Evolutionary conservation across 2,113 vertebrate species (phyloP).

Genomic region (Clinocottus analis): DNA sequence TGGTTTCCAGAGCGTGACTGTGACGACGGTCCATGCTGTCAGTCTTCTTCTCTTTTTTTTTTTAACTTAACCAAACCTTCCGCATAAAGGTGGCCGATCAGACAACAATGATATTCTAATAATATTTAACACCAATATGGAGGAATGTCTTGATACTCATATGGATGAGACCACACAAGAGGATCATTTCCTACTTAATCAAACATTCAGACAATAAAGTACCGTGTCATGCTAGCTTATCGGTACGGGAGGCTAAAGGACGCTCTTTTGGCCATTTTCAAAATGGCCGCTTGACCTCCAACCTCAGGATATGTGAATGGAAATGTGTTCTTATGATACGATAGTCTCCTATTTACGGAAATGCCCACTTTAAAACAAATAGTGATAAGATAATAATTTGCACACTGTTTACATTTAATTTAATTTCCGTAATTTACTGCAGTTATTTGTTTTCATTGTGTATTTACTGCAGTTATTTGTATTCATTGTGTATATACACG

Average conservation of each 20-base stretch:
- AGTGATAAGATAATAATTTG: too few species aligned
- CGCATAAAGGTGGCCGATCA: too few species aligned
- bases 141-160: background rate
- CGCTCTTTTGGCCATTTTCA: background rate
- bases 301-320: background rate
- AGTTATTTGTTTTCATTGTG: too few species aligned
- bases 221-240: background rate
- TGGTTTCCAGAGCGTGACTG: background rate
- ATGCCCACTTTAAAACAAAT: background rate
- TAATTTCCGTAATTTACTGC: too few species aligned
- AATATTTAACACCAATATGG: background rate
- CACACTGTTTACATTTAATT: too few species aligned
- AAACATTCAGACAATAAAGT: background rate
- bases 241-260: background rate
- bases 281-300: background rate
- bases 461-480: too few species aligned
- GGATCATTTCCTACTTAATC: background rate
- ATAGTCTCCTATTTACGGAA: background rate
- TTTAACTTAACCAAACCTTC: background rate
- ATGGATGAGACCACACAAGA: background rate
- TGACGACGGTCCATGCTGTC: background rate
- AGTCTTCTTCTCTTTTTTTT: too few species aligned
- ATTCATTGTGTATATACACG: too few species aligned
- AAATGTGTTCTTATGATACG: background rate
- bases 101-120: background rate